Evolutionary conservation across 2,797 vertebrate species (phyloP), one percentile per base, ranked within the genome.

Genomic region (Macropodus opercularis): DNA sequence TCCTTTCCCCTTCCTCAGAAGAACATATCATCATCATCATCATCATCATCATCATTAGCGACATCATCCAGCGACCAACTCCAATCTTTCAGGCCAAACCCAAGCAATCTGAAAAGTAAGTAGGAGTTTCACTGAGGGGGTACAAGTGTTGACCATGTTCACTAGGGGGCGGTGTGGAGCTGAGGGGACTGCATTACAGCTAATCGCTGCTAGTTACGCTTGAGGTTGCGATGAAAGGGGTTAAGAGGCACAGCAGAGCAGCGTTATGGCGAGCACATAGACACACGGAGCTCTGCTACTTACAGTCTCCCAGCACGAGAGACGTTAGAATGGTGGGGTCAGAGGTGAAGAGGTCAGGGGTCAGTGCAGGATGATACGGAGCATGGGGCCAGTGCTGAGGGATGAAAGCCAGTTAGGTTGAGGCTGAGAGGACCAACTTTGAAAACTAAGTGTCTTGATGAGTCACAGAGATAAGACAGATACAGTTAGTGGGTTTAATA

Each of bases 51-150:
- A 93, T 91, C 80, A 73, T 72, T 63, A 72, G 94, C 95, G 90
- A 90, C 94, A 94, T 91, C 94, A 93, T 96, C 95, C 93, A 98
- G 92, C 72, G 95, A 93, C 96, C 95, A 99, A 91, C 91, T 95
- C 97, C 95, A 99, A 93, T 95, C 95, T 91, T 94, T 95, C 91
- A 96, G 94, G 90, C 94, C 94, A 94, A 99, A 94, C 88, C 95
- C 96, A 94, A 99, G 92, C 87, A 96, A 92, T 92, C 98, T 99
- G 97, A 82, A 99, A 98, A 86, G 91, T 18, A 82, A 57, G 42
- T 93, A 93, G 23, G 64, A 90, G 84, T 82, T 89, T 90, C 85
- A 83, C 40, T 22, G n/a, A 35, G 38, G 50, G 56, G 57, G 63
- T 44, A 52, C 43, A 17, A 53, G 60, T 14, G 18, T 51, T 44